A percentile compares a stretch with the other conserved stretches of the same genome.
These are phyloP conservation scores for Nyctibius grandis DNA, from an alignment of 2,797 vertebrate species.

Conservation along the genomic window DNA sequence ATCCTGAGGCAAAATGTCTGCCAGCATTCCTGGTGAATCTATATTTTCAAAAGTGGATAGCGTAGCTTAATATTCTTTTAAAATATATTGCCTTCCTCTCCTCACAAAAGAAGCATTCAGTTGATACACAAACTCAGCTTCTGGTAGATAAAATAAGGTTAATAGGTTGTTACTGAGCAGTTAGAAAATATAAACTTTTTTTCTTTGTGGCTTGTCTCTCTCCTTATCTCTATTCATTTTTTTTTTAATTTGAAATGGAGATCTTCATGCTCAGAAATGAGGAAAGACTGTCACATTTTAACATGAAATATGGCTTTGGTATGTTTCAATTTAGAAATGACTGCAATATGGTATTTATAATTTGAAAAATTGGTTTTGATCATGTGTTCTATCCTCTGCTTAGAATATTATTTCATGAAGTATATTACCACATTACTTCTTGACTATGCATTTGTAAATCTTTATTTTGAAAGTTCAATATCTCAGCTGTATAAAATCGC, in stretches of 20 bases:
- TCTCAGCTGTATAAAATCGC: constrained; percentile 2
- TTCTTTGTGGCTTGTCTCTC: neutral
- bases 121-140: neutral
- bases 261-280: neutral
- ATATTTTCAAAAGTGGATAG: neutral
- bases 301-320: neutral
- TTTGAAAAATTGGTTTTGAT: constrained; percentile 30
- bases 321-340: constrained; percentile 27
- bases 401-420: constrained; percentile 9
- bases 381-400: neutral
- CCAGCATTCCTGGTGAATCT: neutral
- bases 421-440: neutral
- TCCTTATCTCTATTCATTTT: neutral
- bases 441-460: constrained; percentile 37
- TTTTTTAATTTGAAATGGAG: neutral
- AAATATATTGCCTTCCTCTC: neutral
- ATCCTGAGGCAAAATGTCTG: neutral
- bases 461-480: constrained; percentile 36
- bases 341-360: constrained; percentile 1
- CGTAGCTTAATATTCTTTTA: neutral
- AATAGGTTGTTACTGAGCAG: neutral
- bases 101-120: neutral
- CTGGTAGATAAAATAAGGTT: neutral
- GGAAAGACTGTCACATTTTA: neutral
- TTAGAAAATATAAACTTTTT: neutral